Evolutionary conservation across 2,113 vertebrate species (phyloP), one percentile per base, ranked within the genome.

Genomic region (Halcyon malimbica): DNA sequence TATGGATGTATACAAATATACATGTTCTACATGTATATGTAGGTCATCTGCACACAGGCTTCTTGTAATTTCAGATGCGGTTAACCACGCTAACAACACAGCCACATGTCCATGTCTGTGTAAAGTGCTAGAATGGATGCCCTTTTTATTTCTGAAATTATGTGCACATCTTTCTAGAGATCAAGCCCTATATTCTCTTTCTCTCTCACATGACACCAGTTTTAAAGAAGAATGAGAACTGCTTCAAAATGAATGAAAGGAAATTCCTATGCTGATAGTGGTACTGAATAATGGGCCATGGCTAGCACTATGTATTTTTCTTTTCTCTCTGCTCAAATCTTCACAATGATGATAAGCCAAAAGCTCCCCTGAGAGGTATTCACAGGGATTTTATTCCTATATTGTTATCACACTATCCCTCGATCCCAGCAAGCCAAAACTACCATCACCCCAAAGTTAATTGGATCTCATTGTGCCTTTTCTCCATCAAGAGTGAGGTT

Each of bases 11-110:
- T 31, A 42, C 28, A 79, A 79, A 64, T 12, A 17, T 15, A 11
- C 1, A 3, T 62, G 4, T 51, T 65, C 37, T 70, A 33, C 16
- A 3, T 21, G n/a, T 13, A 26, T 0, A 0, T 41, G 11, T 6
- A 65, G 17, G 54, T 60, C 4, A 3, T 11, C 37, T 50, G 56
- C 26, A 33, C n/a, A 46, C 10, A 42, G 37, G 8, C 17, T 56
- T 76, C 62, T 39, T 85, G 39, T 41, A 53, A 35, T 28, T 85
- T 54, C 39, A 79, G 53, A 48, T 57, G 26, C 50, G 67, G 51
- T 59, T 78, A 71, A 86, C 39, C 35, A 31, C 5, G 4, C n/a
- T 59, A 68, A 86, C 57, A 70, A 57, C 2, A 7, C 31, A 63
- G 60, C 28, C 73, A 59, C 16, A 23, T 54, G 37, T 37, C 10